phyloP scores from a whole-genome alignment of 2,888 invertebrate species.

The Teleiodes luculella region DNA sequence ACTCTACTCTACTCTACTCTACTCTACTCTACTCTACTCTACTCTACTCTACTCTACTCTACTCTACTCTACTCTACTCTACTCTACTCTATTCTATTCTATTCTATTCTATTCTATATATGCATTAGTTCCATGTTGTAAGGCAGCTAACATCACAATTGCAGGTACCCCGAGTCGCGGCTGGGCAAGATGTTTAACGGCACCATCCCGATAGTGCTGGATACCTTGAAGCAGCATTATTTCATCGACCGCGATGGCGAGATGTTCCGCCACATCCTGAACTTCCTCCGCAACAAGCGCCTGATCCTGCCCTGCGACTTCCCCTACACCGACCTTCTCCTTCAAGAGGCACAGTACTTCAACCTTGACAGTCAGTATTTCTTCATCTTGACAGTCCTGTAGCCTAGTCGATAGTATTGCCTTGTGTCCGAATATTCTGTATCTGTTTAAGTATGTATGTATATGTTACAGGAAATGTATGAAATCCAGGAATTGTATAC shows the following conservation, averaged over 20 bases:
- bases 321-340: slow-evolving; percentile 89
- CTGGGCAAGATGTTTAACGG: slow-evolving; percentile 97
- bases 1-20: too few species aligned
- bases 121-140: slow-evolving; percentile 12
- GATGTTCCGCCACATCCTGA: slow-evolving; percentile 98
- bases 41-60: too few species aligned
- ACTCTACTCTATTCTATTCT: too few species aligned
- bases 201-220: slow-evolving; percentile 95
- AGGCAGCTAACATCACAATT: slow-evolving; percentile 30
- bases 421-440: too few species aligned
- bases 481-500: too few species aligned
- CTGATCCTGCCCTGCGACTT: slow-evolving; percentile 93
- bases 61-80: too few species aligned
- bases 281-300: slow-evolving; percentile 95
- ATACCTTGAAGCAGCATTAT: slow-evolving; percentile 97
- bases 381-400: too few species aligned
- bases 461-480: too few species aligned
- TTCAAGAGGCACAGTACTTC: slow-evolving; percentile 95
- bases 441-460: too few species aligned
- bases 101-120: too few species aligned
- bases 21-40: too few species aligned
- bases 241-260: slow-evolving; percentile 99
- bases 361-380: slow-evolving; percentile 88
- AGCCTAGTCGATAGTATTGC: too few species aligned
- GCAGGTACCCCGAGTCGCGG: slow-evolving; percentile 95